Evolutionary conservation across 2,113 vertebrate genomes (phyloP).

Genomic region (Campylomormyrus tamandua): DNA sequence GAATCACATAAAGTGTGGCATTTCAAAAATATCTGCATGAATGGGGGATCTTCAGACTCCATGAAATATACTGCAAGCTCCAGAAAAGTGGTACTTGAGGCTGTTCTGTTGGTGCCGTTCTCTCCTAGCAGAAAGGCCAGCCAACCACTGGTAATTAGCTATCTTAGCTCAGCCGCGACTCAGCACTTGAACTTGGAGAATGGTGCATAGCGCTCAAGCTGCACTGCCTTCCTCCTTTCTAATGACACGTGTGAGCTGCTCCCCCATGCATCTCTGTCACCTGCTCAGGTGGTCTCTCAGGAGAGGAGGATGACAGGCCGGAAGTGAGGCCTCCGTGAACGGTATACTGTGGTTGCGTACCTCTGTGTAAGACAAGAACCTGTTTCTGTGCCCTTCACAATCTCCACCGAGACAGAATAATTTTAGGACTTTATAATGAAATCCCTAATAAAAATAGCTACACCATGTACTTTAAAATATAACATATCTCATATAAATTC

Average conservation of each 20-base stretch:
- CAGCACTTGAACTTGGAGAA: background rate
- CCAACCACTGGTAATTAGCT: background rate
- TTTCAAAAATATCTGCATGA: background rate
- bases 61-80: background rate
- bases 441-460: conserved; percentile 21
- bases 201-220: background rate
- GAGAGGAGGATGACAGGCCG: background rate
- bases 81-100: background rate
- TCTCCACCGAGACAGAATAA: conserved; percentile 1
- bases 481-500: background rate
- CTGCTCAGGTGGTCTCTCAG: conserved; percentile 16
- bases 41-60: background rate
- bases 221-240: background rate
- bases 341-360: background rate
- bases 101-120: background rate
- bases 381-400: conserved; percentile 4
- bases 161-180: background rate
- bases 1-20: background rate
- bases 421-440: conserved; percentile 18
- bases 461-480: background rate
- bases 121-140: background rate
- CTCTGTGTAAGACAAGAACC: background rate
- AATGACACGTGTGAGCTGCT: background rate
- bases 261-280: background rate
- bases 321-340: conserved; percentile 17